A percentile compares a stretch with the other conserved stretches of the same genome.
Conservation (phyloP, 1,140 invertebrate genomes). For the Ruditapes philippinarum region DNA sequence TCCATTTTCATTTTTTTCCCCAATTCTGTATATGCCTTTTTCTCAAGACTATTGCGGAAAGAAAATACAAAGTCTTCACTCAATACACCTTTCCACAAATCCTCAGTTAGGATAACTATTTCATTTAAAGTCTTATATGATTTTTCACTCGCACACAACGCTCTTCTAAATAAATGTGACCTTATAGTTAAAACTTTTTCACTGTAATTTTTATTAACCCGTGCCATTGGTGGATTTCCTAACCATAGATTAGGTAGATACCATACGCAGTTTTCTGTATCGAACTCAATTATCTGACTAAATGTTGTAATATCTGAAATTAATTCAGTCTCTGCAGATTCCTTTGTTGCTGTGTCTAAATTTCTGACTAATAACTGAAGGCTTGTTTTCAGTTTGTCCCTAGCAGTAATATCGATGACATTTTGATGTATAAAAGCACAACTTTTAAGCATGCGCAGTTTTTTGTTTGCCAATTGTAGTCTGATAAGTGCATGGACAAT, state of each 20-base stretch:
- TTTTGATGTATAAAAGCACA: conserved; percentile 62
- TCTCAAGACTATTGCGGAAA: background rate
- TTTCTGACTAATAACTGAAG: background rate
- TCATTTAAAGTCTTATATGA: background rate
- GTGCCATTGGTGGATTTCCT: background rate
- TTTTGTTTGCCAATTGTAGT: conserved; percentile 26
- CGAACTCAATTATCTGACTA: background rate
- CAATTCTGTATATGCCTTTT: background rate
- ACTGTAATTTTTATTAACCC: background rate
- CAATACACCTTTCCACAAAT: background rate
- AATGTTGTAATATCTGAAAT: background rate
- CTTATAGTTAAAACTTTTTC: background rate
- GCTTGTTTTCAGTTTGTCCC: background rate
- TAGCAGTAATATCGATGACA: background rate
- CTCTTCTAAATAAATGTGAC: background rate
- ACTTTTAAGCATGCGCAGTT: background rate
- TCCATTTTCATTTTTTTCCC: background rate
- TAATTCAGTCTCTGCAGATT: background rate
- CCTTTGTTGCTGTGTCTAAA: background rate
- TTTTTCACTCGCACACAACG: background rate
- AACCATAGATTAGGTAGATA: background rate
- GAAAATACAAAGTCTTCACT: background rate
- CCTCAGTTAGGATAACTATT: background rate
- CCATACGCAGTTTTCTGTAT: background rate
- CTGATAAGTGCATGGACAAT: conserved; percentile 33